phyloP scores from a whole-genome alignment of 2,888 invertebrate species.

The Amphipyra berbera region DNA sequence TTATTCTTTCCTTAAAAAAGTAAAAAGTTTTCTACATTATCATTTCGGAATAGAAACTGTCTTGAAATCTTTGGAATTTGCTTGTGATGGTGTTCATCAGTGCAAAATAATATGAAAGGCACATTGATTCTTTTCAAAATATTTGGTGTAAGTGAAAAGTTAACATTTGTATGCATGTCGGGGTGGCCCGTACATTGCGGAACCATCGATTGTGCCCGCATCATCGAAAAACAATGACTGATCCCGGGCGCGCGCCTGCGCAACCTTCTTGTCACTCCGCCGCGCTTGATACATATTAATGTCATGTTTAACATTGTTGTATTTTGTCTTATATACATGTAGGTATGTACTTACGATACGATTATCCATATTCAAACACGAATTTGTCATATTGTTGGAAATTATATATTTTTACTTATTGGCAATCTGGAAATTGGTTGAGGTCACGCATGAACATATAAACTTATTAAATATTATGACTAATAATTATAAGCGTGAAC shows the following conservation, averaged over 20 bases:
- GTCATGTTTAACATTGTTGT: constrained; percentile 68
- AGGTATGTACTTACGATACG: background rate
- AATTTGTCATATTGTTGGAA: background rate
- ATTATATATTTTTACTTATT: background rate
- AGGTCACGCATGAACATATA: constrained; percentile 20
- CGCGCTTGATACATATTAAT: constrained; percentile 84
- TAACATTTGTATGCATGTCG: constrained; percentile 80
- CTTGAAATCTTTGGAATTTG: too few relatives aligned
- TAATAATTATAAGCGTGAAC: constrained; percentile 13
- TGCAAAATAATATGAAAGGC: constrained; percentile 10
- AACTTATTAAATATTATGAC: constrained; percentile 16
- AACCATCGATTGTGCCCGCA: constrained; percentile 79
- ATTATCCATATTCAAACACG: background rate
- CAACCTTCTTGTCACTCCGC: constrained; percentile 74
- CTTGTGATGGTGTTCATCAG: background rate
- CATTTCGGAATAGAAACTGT: too few relatives aligned
- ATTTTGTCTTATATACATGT: constrained; percentile 46
- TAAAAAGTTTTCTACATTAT: background rate
- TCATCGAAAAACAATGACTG: constrained; percentile 75
- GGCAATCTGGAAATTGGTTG: constrained; percentile 7
- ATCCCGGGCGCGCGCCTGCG: constrained; percentile 75
- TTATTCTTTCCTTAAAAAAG: too few relatives aligned
- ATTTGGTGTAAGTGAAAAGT: constrained; percentile 68
- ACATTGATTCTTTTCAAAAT: constrained; percentile 34
- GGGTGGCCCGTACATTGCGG: constrained; percentile 71